A percentile compares a stretch with the other conserved stretches of the same genome.
These are phyloP conservation scores for Agrypnus murinus DNA, from an alignment of 2,888 invertebrate species.

Conservation along the genomic window DNA sequence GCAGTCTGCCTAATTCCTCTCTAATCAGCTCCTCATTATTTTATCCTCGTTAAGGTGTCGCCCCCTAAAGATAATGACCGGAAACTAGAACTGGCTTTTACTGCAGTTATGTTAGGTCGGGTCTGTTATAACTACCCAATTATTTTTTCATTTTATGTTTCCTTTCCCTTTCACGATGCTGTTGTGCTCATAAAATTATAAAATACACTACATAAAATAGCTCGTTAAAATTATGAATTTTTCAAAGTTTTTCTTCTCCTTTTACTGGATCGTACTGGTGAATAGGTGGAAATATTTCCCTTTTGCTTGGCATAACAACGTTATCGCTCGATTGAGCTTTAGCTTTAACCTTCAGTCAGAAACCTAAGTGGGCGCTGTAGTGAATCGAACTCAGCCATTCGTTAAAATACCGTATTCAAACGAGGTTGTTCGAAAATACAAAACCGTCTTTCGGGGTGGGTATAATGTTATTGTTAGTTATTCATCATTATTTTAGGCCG, in stretches of 20 bases:
- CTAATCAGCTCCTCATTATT: constrained; percentile 66
- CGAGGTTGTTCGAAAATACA: constrained; percentile 44
- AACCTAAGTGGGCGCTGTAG: constrained; percentile 46
- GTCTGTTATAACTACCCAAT: constrained; percentile 36
- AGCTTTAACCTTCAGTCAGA: constrained; percentile 46
- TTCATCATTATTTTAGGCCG: constrained; percentile 5
- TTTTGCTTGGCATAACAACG: constrained; percentile 47
- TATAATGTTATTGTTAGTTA: constrained; percentile 31
- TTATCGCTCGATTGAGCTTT: constrained; percentile 49
- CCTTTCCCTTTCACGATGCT: constrained; percentile 31
- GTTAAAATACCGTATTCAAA: constrained; percentile 48
- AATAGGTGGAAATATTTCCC: constrained; percentile 44
- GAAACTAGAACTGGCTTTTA: constrained; percentile 60
- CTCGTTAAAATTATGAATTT: constrained; percentile 32
- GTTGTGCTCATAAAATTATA: constrained; percentile 27
- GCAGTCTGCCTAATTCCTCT: constrained; percentile 59
- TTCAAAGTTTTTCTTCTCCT: constrained; percentile 16
- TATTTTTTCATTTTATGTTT: constrained; percentile 42
- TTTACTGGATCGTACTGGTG: constrained; percentile 28
- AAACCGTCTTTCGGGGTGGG: constrained; percentile 22
- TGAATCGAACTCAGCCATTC: constrained; percentile 47
- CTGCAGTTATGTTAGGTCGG: constrained; percentile 43
- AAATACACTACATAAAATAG: constrained; percentile 18
- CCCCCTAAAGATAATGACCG: constrained; percentile 61
- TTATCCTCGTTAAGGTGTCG: constrained; percentile 62